phyloP scores from a whole-genome alignment of 2,113 vertebrate species.

The Halcyon senegalensis region DNA sequence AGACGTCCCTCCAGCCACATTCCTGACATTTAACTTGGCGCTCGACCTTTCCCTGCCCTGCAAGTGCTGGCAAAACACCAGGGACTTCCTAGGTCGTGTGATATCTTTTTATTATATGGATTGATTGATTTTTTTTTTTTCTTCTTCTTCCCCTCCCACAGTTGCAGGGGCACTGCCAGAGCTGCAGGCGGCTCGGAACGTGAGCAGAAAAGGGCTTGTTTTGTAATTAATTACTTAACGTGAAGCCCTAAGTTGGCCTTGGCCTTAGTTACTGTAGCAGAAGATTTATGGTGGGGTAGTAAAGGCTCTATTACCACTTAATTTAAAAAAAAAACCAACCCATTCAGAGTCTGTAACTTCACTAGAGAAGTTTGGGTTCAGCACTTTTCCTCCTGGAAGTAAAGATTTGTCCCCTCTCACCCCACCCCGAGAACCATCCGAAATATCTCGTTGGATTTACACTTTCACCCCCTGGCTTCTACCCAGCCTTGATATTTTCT shows the following conservation, averaged over 20 bases:
- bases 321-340: background rate
- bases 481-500: background rate
- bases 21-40: background rate
- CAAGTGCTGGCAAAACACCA: background rate
- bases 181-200: background rate
- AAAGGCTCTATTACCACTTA: background rate
- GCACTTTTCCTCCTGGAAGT: background rate
- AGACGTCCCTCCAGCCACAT: background rate
- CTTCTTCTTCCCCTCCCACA: rapidly evolving
- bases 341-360: background rate
- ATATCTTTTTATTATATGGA: background rate
- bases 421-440: background rate
- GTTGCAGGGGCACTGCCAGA: background rate
- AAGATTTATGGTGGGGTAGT: conserved; percentile 6
- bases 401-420: background rate
- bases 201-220: background rate
- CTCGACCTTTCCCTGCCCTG: background rate
- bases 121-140: too few relatives aligned
- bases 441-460: background rate
- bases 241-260: conserved; percentile 1
- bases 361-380: background rate
- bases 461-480: background rate
- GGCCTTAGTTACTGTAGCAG: background rate
- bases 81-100: background rate
- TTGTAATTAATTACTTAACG: background rate